Evolutionary conservation across 1,140 invertebrate species (phyloP).

Genomic region (Scaptomyza hsui): DNA sequence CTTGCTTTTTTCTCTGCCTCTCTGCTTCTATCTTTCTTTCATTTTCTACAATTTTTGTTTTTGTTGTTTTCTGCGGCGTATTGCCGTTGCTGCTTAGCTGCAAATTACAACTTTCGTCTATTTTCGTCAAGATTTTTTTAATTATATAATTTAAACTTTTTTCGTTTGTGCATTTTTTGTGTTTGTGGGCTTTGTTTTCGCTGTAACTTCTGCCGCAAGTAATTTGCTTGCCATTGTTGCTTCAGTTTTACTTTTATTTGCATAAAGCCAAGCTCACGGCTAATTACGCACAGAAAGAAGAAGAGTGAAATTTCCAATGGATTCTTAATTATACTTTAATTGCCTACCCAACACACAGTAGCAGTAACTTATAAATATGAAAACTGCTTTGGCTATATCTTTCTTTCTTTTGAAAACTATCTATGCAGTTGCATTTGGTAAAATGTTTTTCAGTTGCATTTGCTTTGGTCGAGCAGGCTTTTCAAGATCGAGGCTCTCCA

Average conservation of each 20-base stretch:
- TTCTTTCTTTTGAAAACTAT: neutral
- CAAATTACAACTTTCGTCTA: conserved; percentile 82
- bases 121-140: conserved; percentile 83
- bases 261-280: conserved; percentile 57
- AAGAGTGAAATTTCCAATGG: conserved; percentile 71
- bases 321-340: conserved; percentile 82
- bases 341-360: conserved; percentile 9
- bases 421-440: conserved; percentile 31
- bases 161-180: conserved; percentile 29
- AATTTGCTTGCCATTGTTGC: conserved; percentile 49
- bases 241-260: conserved; percentile 78
- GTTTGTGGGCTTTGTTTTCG: conserved; percentile 48
- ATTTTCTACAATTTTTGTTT: too few species aligned
- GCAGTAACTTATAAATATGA: neutral
- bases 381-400: too few species aligned
- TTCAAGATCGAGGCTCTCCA: conserved; percentile 57
- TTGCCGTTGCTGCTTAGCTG: conserved; percentile 41
- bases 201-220: conserved; percentile 49
- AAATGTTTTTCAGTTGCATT: conserved; percentile 19
- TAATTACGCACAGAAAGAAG: conserved; percentile 71
- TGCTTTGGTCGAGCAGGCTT: conserved; percentile 51
- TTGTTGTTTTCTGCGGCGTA: conserved; percentile 22
- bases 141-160: conserved; percentile 82
- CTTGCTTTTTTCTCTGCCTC: conserved; percentile 27
- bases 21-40: conserved; percentile 3